Conservation (phyloP, 2,113 vertebrate species). For the Marmota flaviventris region DNA sequence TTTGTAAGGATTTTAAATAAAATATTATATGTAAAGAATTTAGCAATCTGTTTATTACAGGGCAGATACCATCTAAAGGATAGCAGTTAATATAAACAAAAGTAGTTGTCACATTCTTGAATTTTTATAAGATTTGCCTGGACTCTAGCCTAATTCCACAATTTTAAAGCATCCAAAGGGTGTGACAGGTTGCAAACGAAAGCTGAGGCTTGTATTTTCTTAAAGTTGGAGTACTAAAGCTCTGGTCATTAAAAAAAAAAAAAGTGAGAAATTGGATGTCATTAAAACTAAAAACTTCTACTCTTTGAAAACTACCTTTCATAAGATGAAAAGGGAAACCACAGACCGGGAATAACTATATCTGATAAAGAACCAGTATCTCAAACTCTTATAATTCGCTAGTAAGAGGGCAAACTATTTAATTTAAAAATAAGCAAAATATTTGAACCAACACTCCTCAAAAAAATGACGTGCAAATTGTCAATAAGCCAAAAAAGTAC, state of each 20-base stretch:
- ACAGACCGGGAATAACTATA: not conserved
- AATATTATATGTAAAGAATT: not conserved
- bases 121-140: conserved; percentile 5
- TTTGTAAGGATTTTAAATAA: not conserved
- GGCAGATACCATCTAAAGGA: not conserved
- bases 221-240: not conserved
- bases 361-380: not conserved
- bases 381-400: not conserved
- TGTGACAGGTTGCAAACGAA: not conserved
- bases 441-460: not conserved
- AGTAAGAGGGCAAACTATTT: not conserved
- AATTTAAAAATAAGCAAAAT: not conserved
- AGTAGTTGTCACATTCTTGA: not conserved
- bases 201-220: not conserved
- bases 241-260: not conserved
- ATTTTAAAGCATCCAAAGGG: not conserved
- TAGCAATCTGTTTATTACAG: not conserved
- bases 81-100: not conserved
- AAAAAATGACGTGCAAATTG: not conserved
- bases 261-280: not conserved
- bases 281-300: conserved; percentile 38
- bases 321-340: conserved; percentile 31
- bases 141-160: not conserved
- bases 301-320: not conserved
- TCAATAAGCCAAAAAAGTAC: not conserved